These are phyloP conservation scores for Fragum fragum DNA, from an alignment of 2,888 invertebrate genomes.

Conservation along the genomic window DNA sequence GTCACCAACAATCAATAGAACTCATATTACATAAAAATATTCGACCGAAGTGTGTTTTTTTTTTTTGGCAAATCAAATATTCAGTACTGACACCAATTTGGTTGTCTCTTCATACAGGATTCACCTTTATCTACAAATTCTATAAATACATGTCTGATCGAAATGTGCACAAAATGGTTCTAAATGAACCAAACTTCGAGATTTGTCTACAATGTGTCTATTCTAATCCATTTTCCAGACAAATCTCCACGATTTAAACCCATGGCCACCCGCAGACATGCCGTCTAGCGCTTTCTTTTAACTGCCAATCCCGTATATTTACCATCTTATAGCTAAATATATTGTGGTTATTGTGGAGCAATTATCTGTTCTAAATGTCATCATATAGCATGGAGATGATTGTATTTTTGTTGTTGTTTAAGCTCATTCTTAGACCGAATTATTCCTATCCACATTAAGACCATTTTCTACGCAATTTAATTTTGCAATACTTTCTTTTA, in stretches of 20 bases:
- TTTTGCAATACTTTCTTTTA: too few relatives aligned
- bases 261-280: neutral
- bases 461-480: too few relatives aligned
- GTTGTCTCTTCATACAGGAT: too few relatives aligned
- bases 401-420: constrained; percentile 8
- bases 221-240: constrained; percentile 2
- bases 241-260: neutral
- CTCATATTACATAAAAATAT: too few relatives aligned
- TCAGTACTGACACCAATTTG: too few relatives aligned
- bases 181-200: neutral
- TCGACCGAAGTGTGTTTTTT: too few relatives aligned
- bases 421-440: constrained; percentile 23
- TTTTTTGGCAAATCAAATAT: too few relatives aligned
- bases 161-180: neutral
- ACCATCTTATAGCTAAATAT: constrained; percentile 1
- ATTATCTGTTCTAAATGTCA: constrained; percentile 11
- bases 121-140: neutral
- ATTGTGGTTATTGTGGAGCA: constrained; percentile 12
- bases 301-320: neutral
- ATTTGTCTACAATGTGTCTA: neutral
- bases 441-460: too few relatives aligned
- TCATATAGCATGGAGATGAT: neutral
- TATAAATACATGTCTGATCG: neutral
- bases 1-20: too few relatives aligned
- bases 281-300: constrained; percentile 16